Conservation (phyloP, 2,797 vertebrate genomes). For the Gymnothorax reevesii region DNA sequence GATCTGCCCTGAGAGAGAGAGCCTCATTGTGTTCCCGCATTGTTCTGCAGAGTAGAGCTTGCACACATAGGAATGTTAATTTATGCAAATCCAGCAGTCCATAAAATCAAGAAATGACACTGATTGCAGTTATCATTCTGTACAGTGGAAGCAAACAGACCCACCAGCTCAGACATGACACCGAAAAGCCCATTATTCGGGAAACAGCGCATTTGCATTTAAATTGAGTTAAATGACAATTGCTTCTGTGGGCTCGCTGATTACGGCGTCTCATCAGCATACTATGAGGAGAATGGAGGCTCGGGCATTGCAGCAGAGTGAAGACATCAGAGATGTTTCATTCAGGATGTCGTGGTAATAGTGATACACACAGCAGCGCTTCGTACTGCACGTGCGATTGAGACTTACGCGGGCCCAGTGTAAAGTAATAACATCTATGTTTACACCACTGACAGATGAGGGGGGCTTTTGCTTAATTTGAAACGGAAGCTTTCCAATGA, state of each 20-base stretch:
- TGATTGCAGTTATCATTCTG: conserved; percentile 50
- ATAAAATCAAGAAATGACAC: conserved; percentile 50
- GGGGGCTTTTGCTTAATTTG: neutral
- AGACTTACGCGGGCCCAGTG: neutral
- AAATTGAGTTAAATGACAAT: conserved; percentile 71
- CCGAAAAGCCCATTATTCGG: conserved; percentile 68
- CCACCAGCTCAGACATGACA: conserved; percentile 57
- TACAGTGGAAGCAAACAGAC: conserved; percentile 57
- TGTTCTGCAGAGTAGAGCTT: neutral
- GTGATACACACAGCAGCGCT: neutral
- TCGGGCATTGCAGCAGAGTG: neutral
- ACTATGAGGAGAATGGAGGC: conserved; percentile 23
- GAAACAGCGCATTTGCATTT: conserved; percentile 75
- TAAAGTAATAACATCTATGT: neutral
- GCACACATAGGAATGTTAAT: conserved; percentile 16
- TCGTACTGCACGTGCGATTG: neutral
- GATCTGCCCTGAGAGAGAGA: neutral
- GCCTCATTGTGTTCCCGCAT: neutral
- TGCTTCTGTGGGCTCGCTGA: conserved; percentile 55
- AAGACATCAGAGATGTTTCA: neutral
- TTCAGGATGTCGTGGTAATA: neutral
- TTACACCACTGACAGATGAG: neutral
- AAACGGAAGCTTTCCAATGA: neutral
- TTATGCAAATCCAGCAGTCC: conserved; percentile 48
- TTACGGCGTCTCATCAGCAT: conserved; percentile 62